Evolutionary conservation across 2,888 invertebrate genomes (phyloP).

Genomic region (Labia minor): DNA sequence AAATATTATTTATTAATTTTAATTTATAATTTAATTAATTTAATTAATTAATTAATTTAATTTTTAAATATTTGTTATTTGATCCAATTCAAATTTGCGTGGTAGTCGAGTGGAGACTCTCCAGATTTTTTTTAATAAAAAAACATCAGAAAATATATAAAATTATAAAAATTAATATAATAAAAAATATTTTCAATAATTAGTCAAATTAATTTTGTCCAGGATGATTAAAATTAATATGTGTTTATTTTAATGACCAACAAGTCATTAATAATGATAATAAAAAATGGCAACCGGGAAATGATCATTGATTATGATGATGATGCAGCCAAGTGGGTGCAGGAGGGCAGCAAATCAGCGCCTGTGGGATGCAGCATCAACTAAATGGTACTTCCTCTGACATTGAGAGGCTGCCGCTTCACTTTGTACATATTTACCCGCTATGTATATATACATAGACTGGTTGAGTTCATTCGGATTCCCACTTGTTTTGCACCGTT

Average conservation of each 20-base stretch:
- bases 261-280: neutral
- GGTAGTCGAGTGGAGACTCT: too few species aligned
- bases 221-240: neutral
- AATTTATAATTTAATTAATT: too few species aligned
- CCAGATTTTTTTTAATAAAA: too few species aligned
- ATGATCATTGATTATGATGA: neutral
- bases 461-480: neutral
- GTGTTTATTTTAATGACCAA: neutral
- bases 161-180: too few species aligned
- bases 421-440: too few species aligned
- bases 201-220: too few species aligned
- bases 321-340: neutral
- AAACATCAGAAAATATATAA: too few species aligned
- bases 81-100: too few species aligned
- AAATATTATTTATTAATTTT: too few species aligned
- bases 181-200: too few species aligned
- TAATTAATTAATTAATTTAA: too few species aligned
- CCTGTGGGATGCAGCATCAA: neutral
- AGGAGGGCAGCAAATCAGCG: neutral
- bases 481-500: constrained; percentile 7
- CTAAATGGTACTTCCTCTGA: constrained; percentile 6
- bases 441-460: neutral
- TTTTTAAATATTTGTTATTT: too few species aligned
- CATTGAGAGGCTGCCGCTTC: neutral
- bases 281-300: neutral